Evolutionary conservation across 2,113 vertebrate species (phyloP).

Genomic region (Zingel zingel): DNA sequence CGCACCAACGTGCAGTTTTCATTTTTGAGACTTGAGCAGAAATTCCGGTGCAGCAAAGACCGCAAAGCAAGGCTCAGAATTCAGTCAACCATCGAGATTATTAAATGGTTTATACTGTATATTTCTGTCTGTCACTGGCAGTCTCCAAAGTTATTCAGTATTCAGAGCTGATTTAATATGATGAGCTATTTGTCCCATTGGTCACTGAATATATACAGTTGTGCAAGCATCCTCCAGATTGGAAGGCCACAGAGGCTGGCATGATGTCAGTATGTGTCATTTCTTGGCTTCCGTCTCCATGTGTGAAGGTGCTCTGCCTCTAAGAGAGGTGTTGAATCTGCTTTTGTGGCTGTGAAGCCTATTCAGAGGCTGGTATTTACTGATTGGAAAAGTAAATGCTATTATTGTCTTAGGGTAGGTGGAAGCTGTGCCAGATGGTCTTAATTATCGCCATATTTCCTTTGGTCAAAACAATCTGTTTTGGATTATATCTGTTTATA

Average conservation of each 20-base stretch:
- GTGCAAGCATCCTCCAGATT: not conserved
- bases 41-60: too few species aligned
- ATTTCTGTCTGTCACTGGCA: not conserved
- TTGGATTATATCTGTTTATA: not conserved
- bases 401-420: slow-evolving; percentile 2
- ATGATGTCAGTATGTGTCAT: not conserved
- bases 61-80: not conserved
- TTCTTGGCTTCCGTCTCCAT: not conserved
- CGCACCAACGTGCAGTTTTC: not conserved
- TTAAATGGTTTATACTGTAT: not conserved
- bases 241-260: not conserved
- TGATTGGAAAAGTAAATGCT: not conserved
- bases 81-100: not conserved
- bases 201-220: not conserved
- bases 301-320: not conserved
- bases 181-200: not conserved
- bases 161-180: not conserved
- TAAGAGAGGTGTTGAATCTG: not conserved
- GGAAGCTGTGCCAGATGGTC: not conserved
- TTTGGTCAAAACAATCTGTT: not conserved
- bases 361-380: not conserved
- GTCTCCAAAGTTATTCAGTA: not conserved
- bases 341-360: not conserved
- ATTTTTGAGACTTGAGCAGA: not conserved
- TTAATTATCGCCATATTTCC: not conserved